Percentiles rank a stretch among this genome's conserved stretches.
These are phyloP conservation scores for Bubo blakistoni DNA, from an alignment of 2,113 vertebrate species.

Conservation along the genomic window DNA sequence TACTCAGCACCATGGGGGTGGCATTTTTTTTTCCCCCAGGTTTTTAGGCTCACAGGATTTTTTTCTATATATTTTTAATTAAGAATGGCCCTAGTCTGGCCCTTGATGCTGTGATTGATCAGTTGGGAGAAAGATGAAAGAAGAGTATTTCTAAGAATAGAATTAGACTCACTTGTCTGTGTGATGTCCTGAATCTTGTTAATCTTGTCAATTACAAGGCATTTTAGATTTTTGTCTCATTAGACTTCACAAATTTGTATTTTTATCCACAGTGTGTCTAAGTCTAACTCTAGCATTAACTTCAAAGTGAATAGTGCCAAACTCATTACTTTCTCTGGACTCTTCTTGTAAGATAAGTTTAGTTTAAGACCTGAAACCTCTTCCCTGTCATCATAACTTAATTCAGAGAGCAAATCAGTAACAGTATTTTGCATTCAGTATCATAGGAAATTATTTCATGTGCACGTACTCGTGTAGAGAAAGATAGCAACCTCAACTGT, in stretches of 20 bases:
- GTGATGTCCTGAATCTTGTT: neutral
- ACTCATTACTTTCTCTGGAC: neutral
- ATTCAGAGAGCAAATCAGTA: neutral
- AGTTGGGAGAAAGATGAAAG: neutral
- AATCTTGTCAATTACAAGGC: neutral
- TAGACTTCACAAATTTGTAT: neutral
- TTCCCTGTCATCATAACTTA: neutral
- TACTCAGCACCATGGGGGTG: neutral
- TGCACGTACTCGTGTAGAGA: neutral
- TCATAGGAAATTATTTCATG: neutral
- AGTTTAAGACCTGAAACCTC: neutral
- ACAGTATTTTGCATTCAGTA: neutral
- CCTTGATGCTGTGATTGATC: neutral
- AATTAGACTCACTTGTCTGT: neutral
- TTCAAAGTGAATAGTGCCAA: neutral
- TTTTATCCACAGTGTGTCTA: neutral
- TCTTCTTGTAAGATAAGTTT: neutral
- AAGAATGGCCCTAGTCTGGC: neutral
- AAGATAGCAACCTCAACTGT: neutral
- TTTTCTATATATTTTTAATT: neutral
- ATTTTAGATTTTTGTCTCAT: neutral
- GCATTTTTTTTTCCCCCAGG: neutral
- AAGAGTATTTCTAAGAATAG: neutral
- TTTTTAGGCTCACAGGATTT: neutral
- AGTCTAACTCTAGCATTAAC: neutral